phyloP scores from a whole-genome alignment of 1,140 invertebrate genomes.

The Sinella curviseta region DNA sequence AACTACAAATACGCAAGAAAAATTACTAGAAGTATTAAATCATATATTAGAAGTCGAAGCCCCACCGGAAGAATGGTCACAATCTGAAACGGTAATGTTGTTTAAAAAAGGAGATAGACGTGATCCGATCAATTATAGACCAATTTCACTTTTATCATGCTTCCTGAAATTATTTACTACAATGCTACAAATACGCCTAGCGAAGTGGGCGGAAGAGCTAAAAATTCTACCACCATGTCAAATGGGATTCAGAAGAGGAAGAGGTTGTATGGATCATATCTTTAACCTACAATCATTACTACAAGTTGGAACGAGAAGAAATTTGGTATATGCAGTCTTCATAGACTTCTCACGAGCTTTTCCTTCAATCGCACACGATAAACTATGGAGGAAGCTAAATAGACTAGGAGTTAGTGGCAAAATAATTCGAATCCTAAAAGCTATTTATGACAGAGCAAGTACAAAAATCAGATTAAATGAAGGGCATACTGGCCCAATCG shows the following conservation, averaged over 20 bases:
- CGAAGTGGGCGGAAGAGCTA: conserved; percentile 28
- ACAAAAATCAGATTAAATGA: conserved; percentile 24
- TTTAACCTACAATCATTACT: conserved; percentile 36
- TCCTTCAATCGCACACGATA: conserved; percentile 42
- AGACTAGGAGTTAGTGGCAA: conserved; percentile 45
- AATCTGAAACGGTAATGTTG: conserved; percentile 6
- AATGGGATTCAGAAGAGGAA: conserved; percentile 40
- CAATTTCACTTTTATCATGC: conserved; percentile 38
- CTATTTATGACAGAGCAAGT: conserved; percentile 8
- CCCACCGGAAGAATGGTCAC: background rate
- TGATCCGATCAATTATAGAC: conserved; percentile 29
- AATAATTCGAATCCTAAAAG: conserved; percentile 43
- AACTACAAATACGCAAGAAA: background rate
- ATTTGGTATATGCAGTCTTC: conserved; percentile 41
- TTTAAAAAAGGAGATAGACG: conserved; percentile 24
- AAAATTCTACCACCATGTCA: conserved; percentile 45
- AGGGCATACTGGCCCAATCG: background rate
- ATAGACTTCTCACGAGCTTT: conserved; percentile 49
- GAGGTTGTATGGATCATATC: conserved; percentile 44
- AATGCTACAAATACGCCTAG: conserved; percentile 38
- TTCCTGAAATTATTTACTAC: conserved; percentile 46
- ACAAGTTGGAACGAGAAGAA: conserved; percentile 23
- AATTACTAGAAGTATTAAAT: conserved; percentile 5
- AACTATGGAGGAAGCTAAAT: conserved; percentile 45
- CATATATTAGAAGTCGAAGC: conserved; percentile 7